Conservation (phyloP, 2,113 vertebrate genomes). For the Lamprologus ornatipinnis region DNA sequence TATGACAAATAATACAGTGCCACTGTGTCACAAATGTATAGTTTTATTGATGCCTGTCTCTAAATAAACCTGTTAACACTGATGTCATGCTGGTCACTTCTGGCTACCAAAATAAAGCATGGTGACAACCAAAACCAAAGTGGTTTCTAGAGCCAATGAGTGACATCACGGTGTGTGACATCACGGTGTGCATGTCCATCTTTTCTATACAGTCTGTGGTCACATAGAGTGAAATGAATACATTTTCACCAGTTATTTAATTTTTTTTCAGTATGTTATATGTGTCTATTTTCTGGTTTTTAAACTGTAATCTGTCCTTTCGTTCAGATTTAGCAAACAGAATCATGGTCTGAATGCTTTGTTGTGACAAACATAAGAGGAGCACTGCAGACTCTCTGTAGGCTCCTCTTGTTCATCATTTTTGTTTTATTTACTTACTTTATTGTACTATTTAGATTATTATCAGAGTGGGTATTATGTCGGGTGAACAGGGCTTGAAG, state of each 20-base stretch:
- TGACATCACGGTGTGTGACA: neutral
- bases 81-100: neutral
- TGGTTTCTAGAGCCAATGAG: neutral
- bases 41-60: neutral
- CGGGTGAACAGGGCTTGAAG: accelerated
- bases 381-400: neutral
- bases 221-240: neutral
- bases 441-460: neutral
- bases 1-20: neutral
- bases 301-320: neutral
- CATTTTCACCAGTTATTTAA: neutral
- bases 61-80: neutral
- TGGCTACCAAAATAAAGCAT: neutral
- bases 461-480: neutral
- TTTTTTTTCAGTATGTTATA: neutral
- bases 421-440: neutral
- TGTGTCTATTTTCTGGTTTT: neutral
- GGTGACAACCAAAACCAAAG: neutral
- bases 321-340: neutral
- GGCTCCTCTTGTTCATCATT: neutral
- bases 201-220: neutral
- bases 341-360: neutral
- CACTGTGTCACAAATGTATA: neutral
- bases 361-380: neutral
- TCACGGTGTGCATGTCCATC: neutral